Evolutionary conservation across 2,888 invertebrate species (phyloP).

Genomic region (Caenorhabditis sp.): DNA sequence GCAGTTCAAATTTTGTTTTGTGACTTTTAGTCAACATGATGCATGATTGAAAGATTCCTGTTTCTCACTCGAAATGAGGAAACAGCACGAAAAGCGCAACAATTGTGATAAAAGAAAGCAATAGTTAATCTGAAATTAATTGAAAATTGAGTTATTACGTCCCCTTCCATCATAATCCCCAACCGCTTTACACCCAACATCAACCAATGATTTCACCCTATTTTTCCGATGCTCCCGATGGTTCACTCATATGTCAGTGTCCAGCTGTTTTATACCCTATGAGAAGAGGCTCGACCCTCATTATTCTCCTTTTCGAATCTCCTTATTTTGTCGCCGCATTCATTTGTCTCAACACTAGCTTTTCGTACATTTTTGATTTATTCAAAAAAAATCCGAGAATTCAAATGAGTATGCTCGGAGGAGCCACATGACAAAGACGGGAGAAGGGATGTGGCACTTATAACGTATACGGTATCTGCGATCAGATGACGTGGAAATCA

Average conservation of each 20-base stretch:
- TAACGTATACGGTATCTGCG: background rate
- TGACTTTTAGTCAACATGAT: no score
- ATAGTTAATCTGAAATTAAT: slow-evolving; percentile 46
- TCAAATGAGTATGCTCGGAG: slow-evolving; percentile 12
- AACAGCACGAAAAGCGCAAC: slow-evolving; percentile 44
- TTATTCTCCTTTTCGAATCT: slow-evolving; percentile 13
- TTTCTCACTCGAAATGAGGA: background rate
- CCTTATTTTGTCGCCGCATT: background rate
- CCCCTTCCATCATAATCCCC: slow-evolving; percentile 10
- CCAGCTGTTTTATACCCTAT: background rate
- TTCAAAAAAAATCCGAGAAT: slow-evolving; percentile 3
- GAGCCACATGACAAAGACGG: background rate
- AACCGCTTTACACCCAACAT: slow-evolving; percentile 4
- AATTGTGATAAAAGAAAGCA: background rate
- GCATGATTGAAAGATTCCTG: background rate
- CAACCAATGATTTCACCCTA: slow-evolving; percentile 44
- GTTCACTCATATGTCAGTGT: slow-evolving; percentile 19
- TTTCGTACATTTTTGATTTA: slow-evolving; percentile 34
- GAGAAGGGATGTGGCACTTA: background rate
- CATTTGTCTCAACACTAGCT: slow-evolving; percentile 1
- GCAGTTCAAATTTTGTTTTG: slow-evolving; percentile 28
- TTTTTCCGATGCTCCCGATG: no score
- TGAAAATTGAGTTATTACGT: slow-evolving; percentile 32
- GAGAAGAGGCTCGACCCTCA: no score
- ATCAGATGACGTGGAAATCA: slow-evolving; percentile 5